Evolutionary conservation across 1,140 invertebrate species (phyloP).

Genomic region (Cydia fagiglandana): DNA sequence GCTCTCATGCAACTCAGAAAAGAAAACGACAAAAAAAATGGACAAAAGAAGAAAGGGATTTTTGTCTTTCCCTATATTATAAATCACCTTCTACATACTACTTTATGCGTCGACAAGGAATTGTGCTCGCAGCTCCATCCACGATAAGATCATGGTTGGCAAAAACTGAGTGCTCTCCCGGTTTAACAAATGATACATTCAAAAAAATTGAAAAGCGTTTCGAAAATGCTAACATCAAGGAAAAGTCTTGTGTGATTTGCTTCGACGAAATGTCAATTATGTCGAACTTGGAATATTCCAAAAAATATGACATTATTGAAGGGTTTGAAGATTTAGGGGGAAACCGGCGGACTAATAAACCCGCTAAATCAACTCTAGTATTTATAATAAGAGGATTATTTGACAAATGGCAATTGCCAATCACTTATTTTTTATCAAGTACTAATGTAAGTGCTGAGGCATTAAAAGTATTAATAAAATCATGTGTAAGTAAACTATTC

Average conservation of each 20-base stretch:
- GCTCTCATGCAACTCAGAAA: conserved; percentile 22
- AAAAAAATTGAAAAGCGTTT: conserved; percentile 4
- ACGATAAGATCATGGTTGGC: neutral
- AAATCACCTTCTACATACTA: conserved; percentile 4
- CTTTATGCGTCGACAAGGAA: neutral
- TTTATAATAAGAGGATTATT: conserved; percentile 5
- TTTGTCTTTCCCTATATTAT: conserved; percentile 13
- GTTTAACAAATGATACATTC: neutral
- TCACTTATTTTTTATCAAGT: conserved; percentile 19
- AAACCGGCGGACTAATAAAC: neutral
- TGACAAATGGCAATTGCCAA: conserved; percentile 1
- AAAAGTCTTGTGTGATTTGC: conserved; percentile 3
- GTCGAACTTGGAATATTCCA: conserved; percentile 17
- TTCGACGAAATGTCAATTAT: conserved; percentile 29
- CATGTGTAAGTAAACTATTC: conserved; percentile 1
- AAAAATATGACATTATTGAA: conserved; percentile 31
- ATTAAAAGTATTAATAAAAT: neutral
- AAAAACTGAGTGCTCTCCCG: neutral
- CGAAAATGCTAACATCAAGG: neutral
- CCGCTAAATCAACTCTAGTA: conserved; percentile 15
- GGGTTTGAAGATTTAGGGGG: conserved; percentile 23
- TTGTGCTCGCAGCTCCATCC: neutral
- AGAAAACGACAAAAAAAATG: neutral
- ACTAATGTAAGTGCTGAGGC: conserved; percentile 3
- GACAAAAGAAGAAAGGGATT: conserved; percentile 2